Evolutionary conservation across 2,113 vertebrate species (phyloP), one percentile per base, ranked within the genome.

Genomic region (Tachuris rubrigastra): DNA sequence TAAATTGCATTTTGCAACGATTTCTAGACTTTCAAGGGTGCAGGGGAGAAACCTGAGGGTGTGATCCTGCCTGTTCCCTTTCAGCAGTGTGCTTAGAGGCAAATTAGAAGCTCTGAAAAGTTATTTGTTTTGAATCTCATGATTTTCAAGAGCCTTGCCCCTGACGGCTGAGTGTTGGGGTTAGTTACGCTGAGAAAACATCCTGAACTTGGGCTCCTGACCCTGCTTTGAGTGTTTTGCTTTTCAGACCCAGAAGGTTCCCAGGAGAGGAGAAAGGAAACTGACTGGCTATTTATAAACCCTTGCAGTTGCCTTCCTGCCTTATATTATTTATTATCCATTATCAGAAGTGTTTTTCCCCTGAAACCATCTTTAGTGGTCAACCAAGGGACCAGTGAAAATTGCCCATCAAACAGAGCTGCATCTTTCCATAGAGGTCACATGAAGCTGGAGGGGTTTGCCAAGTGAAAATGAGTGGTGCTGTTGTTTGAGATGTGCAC

Each of bases 301-400:
- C 53, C 90, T 77, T 2, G 4, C 95, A 72, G 65, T 97, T 90
- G 90, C 93, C 73, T 97, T 97, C 95, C 96, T 96, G 96, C 80
- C 35, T 74, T 96, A 75, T 96, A 96, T 96, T 96, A 97, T 97
- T 97, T 96, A 96, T 96, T 95, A 96, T 56, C 90, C 96, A 96
- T 95, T 97, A 97, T 93, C 96, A 95, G 90, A 69, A 93, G 88
- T 79, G 93, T 94, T 96, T 95, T 59, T 94, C 85, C 88, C 73
- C 76, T 84, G 95, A 73, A 96, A 69, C 83, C 85, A 84, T 95
- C 86, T 87, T 89, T 58, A 95, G 96, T 82, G 96, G 96, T 95
- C 92, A 95, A 19, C 83, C 31, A n/a, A 87, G 90, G 86, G 83
- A 87, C 14, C 3, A 0, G 53, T 72, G 80, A 67, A 96, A 85